Conservation (phyloP, 1,140 invertebrate genomes). For the Ips typographus region DNA sequence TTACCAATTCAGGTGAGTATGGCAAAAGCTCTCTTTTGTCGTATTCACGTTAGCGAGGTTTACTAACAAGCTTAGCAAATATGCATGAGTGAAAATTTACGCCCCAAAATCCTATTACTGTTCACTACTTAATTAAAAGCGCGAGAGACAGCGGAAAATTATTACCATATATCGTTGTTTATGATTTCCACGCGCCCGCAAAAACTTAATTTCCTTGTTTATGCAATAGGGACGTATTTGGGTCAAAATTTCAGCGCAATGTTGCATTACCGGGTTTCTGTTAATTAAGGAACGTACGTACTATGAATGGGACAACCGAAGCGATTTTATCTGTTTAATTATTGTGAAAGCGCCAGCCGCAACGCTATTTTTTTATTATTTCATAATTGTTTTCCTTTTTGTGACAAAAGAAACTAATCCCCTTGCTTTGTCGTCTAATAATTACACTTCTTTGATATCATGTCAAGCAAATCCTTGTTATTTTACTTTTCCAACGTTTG, state of each 20-base stretch:
- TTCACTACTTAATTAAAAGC: conserved; percentile 10
- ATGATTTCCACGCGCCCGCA: conserved; percentile 6
- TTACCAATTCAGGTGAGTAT: no score
- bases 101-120: conserved; percentile 10
- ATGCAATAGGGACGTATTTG: background rate
- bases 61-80: conserved; percentile 5
- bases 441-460: no score
- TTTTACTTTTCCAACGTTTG: no score
- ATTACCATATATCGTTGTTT: conserved; percentile 10
- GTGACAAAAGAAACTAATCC: no score
- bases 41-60: no score
- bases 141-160: conserved; percentile 4
- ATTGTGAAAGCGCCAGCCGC: background rate
- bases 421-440: no score
- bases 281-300: conserved; percentile 2
- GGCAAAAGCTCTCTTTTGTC: no score
- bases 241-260: conserved; percentile 5
- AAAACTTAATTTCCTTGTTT: conserved; percentile 6
- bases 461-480: no score
- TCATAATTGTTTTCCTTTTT: no score
- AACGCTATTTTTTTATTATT: background rate
- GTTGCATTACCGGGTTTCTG: conserved; percentile 1
- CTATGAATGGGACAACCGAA: background rate
- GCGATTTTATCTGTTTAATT: background rate
- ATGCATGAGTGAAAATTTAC: conserved; percentile 14